Percentiles rank a stretch among this genome's conserved stretches.
phyloP scores from a whole-genome alignment of 2,113 vertebrate species.

The Limanda limanda region DNA sequence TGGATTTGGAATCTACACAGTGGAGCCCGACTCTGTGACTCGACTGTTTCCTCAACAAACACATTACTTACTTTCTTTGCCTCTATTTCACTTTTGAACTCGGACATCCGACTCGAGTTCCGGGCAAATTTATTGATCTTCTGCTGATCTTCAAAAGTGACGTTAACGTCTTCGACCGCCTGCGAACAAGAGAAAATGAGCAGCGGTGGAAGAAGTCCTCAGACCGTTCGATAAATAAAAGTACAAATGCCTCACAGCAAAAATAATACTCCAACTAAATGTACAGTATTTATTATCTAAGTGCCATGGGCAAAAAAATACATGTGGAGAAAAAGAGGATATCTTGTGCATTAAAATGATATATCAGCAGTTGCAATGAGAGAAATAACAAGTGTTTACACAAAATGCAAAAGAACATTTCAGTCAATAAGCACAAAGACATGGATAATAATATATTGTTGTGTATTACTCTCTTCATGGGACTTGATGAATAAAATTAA shows the following conservation, averaged over 20 bases:
- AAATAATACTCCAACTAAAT: not conserved
- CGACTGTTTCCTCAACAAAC: too few species aligned
- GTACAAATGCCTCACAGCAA: not conserved
- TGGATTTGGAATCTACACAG: not conserved
- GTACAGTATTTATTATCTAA: too few species aligned
- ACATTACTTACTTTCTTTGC: constrained; percentile 87
- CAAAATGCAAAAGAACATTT: too few species aligned
- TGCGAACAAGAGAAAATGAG: constrained; percentile 51
- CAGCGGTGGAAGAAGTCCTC: not conserved
- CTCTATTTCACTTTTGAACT: constrained; percentile 97
- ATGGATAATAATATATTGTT: too few species aligned
- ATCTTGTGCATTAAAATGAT: too few species aligned
- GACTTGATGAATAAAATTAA: too few species aligned
- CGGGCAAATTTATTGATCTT: constrained; percentile 99
- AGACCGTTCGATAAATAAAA: not conserved
- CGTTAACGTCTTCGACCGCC: constrained; percentile 96
- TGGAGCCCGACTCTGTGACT: not conserved
- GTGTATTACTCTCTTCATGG: too few species aligned
- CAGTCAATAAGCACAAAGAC: too few species aligned
- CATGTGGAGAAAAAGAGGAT: too few species aligned
- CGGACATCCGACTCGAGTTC: constrained; percentile 93
- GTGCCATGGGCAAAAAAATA: too few species aligned
- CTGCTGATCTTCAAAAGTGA: constrained; percentile 98
- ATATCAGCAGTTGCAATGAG: too few species aligned
- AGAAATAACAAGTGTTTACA: too few species aligned